Base-by-base conservation (phyloP, 2,113 vertebrate species). In the Toxotes chatareus region DNA sequence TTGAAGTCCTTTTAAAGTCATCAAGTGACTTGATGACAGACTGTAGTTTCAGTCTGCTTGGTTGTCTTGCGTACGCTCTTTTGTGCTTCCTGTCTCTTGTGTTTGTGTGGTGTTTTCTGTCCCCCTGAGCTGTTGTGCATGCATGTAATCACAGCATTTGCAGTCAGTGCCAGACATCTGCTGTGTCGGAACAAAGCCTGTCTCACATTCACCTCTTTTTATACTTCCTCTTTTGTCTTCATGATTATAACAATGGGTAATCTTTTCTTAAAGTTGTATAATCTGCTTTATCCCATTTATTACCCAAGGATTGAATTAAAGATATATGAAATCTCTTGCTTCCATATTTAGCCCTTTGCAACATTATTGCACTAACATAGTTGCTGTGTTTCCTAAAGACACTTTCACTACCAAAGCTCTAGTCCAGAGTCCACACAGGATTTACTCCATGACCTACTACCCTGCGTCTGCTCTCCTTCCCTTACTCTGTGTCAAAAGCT, bases 401-500 rank as follows among this genome's bases (percentile, higher is more conserved):
- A 40, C 19, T 57, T 65, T 77, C 34, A 67, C 59, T 40, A 23
- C 36, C 19, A 31, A 72, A 75, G 42, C 21, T 73, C 4, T 49
- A 75, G 63, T 68, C 49, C 34, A 76, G 36, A 66, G 31, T 78
- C 65, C 76, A 82, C 53, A 6, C 67, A 63, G 49, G 56, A 79
- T 76, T 68, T 74, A 23, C 62, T 49, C 27, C 61, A 19, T 75
- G 66, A 82, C 57, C 78, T 49, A 46, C 53, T 44, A 55, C 53
- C 53, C 79, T 75, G 21, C 19, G 9, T 78, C 76, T 76, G 23
- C 76, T 85, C 80, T 89, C 74, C 71, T 83, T 89, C 86, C 85
- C 84, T 79, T 76, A 83, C 75, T 83, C 79, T 92, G 61, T 88
- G 76, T 86, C 85, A 77, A 66, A 86, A 85, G 66, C 85, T 87